These are phyloP conservation scores for Euspilapteryx auroguttella DNA, from an alignment of 2,888 invertebrate species.

Conservation along the genomic window DNA sequence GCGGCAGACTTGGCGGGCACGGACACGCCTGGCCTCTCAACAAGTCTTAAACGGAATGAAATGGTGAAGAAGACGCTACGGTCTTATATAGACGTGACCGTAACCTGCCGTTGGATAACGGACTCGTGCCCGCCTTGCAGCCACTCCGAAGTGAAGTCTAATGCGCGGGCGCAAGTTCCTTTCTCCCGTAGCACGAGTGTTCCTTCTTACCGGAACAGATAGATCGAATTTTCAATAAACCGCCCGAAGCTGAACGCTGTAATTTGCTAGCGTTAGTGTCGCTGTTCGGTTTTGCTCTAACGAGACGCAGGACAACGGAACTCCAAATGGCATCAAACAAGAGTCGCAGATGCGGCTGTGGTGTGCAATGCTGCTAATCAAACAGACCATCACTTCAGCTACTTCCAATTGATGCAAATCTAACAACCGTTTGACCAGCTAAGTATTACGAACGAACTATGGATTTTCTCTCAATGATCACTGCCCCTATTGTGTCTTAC, in stretches of 20 bases:
- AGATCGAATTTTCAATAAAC: constrained; percentile 56
- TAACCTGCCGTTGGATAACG: constrained; percentile 62
- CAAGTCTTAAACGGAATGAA: constrained; percentile 57
- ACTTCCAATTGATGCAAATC: no score
- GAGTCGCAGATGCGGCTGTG: no score
- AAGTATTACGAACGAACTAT: no score
- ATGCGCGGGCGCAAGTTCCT: constrained; percentile 20
- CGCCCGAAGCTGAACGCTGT: constrained; percentile 46
- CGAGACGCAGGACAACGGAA: constrained; percentile 35
- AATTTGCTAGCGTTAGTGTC: constrained; percentile 38
- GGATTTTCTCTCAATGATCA: no score
- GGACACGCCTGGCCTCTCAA: constrained; percentile 16
- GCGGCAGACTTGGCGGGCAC: no score
- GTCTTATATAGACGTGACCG: constrained; percentile 59
- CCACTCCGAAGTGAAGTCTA: constrained; percentile 27
- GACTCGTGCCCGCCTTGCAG: constrained; percentile 26
- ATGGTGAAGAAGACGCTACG: constrained; percentile 56
- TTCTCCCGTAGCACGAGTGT: constrained; percentile 13
- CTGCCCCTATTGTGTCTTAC: no score
- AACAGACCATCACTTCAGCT: no score
- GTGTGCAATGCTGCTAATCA: no score
- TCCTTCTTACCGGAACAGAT: constrained; percentile 38
- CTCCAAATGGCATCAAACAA: constrained; percentile 26
- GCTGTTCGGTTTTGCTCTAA: constrained; percentile 16
- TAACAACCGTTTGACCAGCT: no score